Conservation (phyloP, 2,113 vertebrate species). For the Aix galericulata region DNA sequence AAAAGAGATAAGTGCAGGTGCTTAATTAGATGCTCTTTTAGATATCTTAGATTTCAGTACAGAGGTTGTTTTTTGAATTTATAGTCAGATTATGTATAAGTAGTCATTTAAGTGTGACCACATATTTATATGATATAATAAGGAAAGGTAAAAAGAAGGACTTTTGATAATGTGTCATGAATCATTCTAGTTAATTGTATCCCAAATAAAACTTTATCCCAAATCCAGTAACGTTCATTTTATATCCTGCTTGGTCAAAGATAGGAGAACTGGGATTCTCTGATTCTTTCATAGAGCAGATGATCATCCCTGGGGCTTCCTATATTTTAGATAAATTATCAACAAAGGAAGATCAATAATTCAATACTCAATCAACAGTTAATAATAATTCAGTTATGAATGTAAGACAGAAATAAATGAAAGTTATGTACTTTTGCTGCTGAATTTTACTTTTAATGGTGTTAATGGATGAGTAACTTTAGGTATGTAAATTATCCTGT, state of each 20-base stretch:
- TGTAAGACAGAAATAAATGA: background rate
- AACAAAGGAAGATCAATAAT: background rate
- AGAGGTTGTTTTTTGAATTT: background rate
- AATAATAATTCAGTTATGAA: background rate
- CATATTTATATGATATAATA: background rate
- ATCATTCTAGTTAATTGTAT: background rate
- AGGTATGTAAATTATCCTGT: background rate
- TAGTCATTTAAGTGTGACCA: background rate
- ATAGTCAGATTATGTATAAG: background rate
- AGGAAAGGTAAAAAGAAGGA: background rate
- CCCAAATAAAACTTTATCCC: background rate
- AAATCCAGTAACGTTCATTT: background rate
- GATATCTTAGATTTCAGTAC: background rate
- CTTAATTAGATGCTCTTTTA: background rate
- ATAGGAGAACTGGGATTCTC: background rate
- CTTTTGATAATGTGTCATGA: background rate
- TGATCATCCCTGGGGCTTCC: background rate
- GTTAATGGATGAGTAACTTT: background rate
- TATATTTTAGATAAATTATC: background rate
- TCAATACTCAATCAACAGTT: background rate
- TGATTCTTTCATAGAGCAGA: background rate
- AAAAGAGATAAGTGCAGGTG: background rate
- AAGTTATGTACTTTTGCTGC: background rate
- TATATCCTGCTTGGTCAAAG: background rate
- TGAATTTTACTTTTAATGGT: background rate